Base-by-base conservation (phyloP, 2,113 vertebrate genomes). In the Ictalurus punctatus region DNA sequence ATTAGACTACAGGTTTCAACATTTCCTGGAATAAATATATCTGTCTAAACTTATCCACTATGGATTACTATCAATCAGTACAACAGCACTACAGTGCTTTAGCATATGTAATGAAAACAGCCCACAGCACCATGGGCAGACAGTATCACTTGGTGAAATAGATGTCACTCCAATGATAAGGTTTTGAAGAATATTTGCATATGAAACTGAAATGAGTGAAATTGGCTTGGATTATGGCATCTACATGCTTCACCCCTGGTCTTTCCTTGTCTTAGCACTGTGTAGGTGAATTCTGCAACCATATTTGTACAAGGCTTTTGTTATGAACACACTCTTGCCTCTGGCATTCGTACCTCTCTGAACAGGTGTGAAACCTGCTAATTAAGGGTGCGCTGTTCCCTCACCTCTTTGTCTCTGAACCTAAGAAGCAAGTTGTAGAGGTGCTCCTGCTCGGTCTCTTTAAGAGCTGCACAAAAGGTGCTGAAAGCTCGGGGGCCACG, bases 401-500 rank as follows among this genome's bases (percentile, higher is more conserved):
- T 95, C 88, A 95, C 95, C 90, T 94, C 91, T 89, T 19, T 90
- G 88, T 92, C 91, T 59, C 86, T 86, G 52, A 90, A 90, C 9
- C 93, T 91, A 83, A 88, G 91, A 83, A 96, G 92, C 73, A 95
- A 90, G 25, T 91, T 92, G 19, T 93, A 96, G 91, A 99, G 94
- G 91, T 99, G 98, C n/a, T 96, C 92, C 92, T 99, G 98, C 27
- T 97, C 95, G 0, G 98, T 99, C 88, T 96, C 96, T 89, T 83
- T 90, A 30, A 99, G 95, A 76, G 97, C 98, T 59, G 90, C 90
- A 89, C 97, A 98, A 94, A 99, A 99, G 79, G 92, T 96, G 87
- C 93, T 95, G 78, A 99, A 99, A 4, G 98, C 98, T 44, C 87
- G 91, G 1, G 98, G 98, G 2, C 98, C 98, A 88, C 98, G 96